These are phyloP conservation scores for Strongylocentrotus purpuratus DNA, from an alignment of 35 echinoderm and acorn worm species.

Conservation along the genomic window DNA sequence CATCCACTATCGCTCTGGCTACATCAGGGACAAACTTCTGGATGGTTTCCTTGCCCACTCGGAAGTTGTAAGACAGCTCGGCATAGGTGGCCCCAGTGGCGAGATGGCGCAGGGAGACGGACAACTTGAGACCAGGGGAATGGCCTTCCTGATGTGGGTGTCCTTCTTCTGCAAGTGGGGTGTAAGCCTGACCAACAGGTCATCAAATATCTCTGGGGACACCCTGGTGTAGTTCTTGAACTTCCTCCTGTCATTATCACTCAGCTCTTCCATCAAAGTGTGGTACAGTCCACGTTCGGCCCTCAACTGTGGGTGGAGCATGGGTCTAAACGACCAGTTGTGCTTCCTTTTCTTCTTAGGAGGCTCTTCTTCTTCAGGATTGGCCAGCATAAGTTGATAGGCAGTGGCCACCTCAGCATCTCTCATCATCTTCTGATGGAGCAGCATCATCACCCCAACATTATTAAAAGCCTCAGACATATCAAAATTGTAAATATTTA, in stretches of 20 bases:
- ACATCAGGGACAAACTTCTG: constrained; percentile 36
- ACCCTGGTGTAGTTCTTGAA: no score
- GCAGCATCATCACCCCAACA: constrained; percentile 30
- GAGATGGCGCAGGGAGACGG: constrained; percentile 9
- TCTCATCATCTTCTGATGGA: constrained; percentile 23
- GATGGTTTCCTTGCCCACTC: constrained; percentile 30
- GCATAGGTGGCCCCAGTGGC: constrained; percentile 28
- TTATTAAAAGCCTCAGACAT: constrained; percentile 28
- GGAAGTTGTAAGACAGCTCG: constrained; percentile 26
- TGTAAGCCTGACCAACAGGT: no score
- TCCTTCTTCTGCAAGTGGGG: no score
- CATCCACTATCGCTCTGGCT: constrained; percentile 24
- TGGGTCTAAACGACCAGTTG: constrained; percentile 7
- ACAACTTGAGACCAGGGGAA: constrained; percentile 32
- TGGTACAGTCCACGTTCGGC: constrained; percentile 27
- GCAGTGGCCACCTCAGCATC: constrained; percentile 23
- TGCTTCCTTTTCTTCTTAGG: constrained; percentile 30
- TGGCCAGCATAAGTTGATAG: constrained; percentile 11
- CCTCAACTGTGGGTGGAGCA: constrained; percentile 19
- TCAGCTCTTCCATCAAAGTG: no score
- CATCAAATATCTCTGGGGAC: no score
- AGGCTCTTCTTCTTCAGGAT: constrained; percentile 35
- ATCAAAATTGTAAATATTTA: constrained; percentile 50
- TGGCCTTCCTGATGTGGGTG: no score
- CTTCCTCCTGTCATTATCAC: no score